Evolutionary conservation across 2,113 vertebrate genomes (phyloP).

Genomic region (Hydropotes inermis): DNA sequence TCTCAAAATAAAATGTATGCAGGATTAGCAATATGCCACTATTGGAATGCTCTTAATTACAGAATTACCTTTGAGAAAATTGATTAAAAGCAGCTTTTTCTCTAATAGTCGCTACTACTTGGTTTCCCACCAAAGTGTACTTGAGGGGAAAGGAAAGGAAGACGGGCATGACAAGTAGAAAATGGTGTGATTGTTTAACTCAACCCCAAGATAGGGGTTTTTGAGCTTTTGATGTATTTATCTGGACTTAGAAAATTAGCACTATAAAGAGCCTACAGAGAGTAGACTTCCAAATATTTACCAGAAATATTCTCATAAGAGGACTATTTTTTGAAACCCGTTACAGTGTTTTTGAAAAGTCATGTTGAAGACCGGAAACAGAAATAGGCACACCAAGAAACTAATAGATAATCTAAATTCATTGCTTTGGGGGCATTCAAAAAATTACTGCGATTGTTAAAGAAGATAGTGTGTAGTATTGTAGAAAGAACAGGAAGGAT

Average conservation of each 20-base stretch:
- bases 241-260: background rate
- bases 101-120: background rate
- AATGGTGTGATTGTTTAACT: background rate
- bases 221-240: background rate
- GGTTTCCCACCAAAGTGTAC: background rate
- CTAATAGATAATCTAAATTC: background rate
- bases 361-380: background rate
- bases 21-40: background rate
- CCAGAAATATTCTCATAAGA: background rate
- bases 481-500: background rate
- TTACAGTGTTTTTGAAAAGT: constrained; percentile 21
- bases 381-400: background rate
- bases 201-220: background rate
- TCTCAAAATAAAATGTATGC: background rate
- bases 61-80: constrained; percentile 18
- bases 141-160: background rate
- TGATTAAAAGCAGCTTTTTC: background rate
- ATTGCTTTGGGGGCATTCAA: background rate
- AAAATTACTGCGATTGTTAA: background rate
- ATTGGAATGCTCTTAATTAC: background rate
- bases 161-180: background rate
- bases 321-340: background rate
- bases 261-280: background rate
- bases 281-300: background rate
- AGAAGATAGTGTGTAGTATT: background rate